Percentiles rank a stretch among this genome's conserved stretches.
Evolutionary conservation across 2,113 vertebrate genomes (phyloP).

Genomic region (Takifugu bimaculatus): DNA sequence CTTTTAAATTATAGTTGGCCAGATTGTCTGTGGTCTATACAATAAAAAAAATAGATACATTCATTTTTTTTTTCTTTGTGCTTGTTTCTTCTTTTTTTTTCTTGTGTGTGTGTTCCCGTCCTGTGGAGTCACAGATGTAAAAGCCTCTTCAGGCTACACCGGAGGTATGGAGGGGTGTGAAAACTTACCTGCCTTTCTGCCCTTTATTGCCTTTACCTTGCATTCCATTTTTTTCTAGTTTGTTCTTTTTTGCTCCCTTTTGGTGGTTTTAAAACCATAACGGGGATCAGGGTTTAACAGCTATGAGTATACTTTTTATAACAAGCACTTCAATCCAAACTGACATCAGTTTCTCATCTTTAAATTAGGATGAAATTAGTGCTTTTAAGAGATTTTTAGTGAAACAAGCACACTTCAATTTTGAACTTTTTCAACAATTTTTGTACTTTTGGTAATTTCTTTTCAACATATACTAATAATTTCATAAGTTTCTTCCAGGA

Average conservation of each 20-base stretch:
- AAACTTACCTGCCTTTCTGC: constrained; percentile 31
- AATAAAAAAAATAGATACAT: constrained; percentile 28
- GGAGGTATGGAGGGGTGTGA: constrained; percentile 68
- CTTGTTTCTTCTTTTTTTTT: constrained; percentile 33
- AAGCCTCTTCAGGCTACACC: constrained; percentile 60
- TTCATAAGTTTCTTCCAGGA: too few species aligned
- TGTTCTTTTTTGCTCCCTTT: constrained; percentile 9
- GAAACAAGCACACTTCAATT: too few species aligned
- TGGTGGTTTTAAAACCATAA: background rate
- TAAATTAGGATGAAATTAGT: too few species aligned
- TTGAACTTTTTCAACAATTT: too few species aligned
- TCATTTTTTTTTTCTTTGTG: constrained; percentile 43
- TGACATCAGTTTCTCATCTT: too few species aligned
- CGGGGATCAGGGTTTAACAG: background rate
- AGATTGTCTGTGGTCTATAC: background rate
- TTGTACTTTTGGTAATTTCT: too few species aligned
- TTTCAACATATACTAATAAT: too few species aligned
- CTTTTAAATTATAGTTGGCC: too few species aligned
- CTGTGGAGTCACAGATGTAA: constrained; percentile 59
- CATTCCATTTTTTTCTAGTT: constrained; percentile 5
- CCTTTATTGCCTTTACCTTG: constrained; percentile 18
- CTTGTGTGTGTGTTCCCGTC: constrained; percentile 35
- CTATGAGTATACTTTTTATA: background rate
- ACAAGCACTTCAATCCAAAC: too few species aligned
- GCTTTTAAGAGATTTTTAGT: too few species aligned